phyloP scores from a whole-genome alignment of 2,113 vertebrate species.

The Caranx ignobilis region DNA sequence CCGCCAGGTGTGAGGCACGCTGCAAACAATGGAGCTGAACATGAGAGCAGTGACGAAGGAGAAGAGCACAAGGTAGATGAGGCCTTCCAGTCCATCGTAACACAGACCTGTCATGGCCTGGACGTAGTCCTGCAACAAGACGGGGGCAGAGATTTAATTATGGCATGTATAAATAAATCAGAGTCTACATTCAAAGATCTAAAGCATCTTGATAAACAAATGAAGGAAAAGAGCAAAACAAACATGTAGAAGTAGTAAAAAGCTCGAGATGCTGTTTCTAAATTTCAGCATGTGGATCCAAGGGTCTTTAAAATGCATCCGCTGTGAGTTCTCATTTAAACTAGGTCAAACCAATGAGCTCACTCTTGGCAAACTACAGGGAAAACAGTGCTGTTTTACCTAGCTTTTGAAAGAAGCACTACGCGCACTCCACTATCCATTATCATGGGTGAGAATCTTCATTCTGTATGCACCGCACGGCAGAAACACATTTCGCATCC shows the following conservation, averaged over 20 bases:
- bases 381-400: slow-evolving; percentile 13
- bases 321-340: slow-evolving; percentile 44
- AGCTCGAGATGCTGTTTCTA: not conserved
- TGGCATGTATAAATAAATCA: not conserved
- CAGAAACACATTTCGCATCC: slow-evolving; percentile 2
- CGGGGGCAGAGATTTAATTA: not conserved
- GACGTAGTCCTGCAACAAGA: slow-evolving; percentile 89
- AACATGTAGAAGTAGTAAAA: not conserved
- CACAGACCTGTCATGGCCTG: slow-evolving; percentile 95
- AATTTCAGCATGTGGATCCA: not conserved
- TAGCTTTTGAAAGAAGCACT: slow-evolving; percentile 2
- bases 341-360: slow-evolving; percentile 49
- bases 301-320: slow-evolving; percentile 24
- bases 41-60: slow-evolving; percentile 98
- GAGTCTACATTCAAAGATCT: not conserved
- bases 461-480: slow-evolving; percentile 8
- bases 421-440: not conserved
- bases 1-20: slow-evolving; percentile 96
- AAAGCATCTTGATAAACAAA: not conserved
- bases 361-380: slow-evolving; percentile 22
- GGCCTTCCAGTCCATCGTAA: slow-evolving; percentile 95
- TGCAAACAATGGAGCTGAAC: slow-evolving; percentile 98
- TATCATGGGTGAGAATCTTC: not conserved
- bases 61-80: slow-evolving; percentile 98
- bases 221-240: not conserved